phyloP scores from a whole-genome alignment of 1,140 invertebrate species.

The Penaeus chinensis region DNA sequence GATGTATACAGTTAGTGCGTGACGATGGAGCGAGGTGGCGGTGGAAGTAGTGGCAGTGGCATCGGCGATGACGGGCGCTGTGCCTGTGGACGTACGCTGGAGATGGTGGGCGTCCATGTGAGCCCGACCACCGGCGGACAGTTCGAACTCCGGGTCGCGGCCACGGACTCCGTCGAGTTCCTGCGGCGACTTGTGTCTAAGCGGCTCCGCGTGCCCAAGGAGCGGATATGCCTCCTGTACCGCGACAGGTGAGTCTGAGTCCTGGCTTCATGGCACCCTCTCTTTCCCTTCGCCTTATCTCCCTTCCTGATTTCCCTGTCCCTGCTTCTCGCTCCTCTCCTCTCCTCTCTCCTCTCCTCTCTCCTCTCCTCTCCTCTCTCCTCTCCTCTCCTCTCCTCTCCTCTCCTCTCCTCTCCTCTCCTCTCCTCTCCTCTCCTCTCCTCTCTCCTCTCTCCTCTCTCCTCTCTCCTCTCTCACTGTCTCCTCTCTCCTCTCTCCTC shows the following conservation, averaged over 20 bases:
- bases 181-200: slow-evolving; percentile 92
- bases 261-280: neutral
- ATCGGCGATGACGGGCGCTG: slow-evolving; percentile 53
- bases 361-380: neutral
- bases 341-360: neutral
- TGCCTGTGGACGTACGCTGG: slow-evolving; percentile 62
- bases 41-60: slow-evolving; percentile 22
- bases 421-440: neutral
- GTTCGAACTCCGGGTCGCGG: slow-evolving; percentile 83
- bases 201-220: slow-evolving; percentile 89
- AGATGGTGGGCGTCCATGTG: slow-evolving; percentile 64
- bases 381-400: neutral
- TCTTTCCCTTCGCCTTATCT: slow-evolving; percentile 15
- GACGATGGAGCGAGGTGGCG: slow-evolving; percentile 57
- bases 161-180: slow-evolving; percentile 84
- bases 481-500: too few species aligned
- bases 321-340: neutral
- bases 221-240: slow-evolving; percentile 90
- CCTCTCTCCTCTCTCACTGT: neutral
- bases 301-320: neutral
- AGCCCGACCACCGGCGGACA: slow-evolving; percentile 90
- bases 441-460: neutral
- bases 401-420: too few species aligned
- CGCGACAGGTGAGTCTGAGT: slow-evolving; percentile 81
- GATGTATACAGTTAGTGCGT: slow-evolving; percentile 28